Conservation (phyloP, 1,140 invertebrate species). For the Melanaphis sacchari region DNA sequence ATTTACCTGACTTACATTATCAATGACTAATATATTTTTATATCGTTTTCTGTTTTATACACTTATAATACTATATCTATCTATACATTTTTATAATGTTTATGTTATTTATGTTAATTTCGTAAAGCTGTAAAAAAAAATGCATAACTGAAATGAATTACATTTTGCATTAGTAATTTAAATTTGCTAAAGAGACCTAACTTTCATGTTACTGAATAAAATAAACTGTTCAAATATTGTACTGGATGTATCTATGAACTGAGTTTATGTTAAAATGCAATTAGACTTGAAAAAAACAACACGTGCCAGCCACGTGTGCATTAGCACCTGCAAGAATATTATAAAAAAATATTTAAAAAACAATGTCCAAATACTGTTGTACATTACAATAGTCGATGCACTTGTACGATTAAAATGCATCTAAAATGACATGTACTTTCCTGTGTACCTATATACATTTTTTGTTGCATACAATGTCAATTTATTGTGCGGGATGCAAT, state of each 20-base stretch:
- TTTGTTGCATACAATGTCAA: neutral
- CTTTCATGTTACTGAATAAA: neutral
- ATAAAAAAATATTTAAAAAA: conserved; percentile 30
- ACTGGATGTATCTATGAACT: neutral
- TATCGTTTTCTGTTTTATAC: neutral
- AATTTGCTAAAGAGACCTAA: neutral
- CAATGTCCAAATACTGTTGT: neutral
- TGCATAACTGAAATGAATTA: neutral
- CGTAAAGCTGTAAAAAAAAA: neutral
- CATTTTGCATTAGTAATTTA: neutral
- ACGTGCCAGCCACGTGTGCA: conserved; percentile 20
- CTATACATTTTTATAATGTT: too few species aligned
- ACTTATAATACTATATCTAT: neutral
- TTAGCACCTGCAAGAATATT: conserved; percentile 30
- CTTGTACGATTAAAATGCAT: conserved; percentile 49
- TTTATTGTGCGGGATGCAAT: conserved; percentile 46
- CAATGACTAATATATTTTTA: neutral
- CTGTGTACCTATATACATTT: neutral
- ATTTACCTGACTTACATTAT: too few species aligned
- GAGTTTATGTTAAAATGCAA: conserved; percentile 2
- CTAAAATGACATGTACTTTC: conserved; percentile 41
- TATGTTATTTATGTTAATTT: conserved; percentile 6
- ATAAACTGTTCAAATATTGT: neutral
- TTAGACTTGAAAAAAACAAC: neutral
- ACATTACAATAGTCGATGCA: neutral